These are phyloP conservation scores for Dendrocincla tyrannina DNA, from an alignment of 2,797 vertebrate species.

Conservation along the genomic window DNA sequence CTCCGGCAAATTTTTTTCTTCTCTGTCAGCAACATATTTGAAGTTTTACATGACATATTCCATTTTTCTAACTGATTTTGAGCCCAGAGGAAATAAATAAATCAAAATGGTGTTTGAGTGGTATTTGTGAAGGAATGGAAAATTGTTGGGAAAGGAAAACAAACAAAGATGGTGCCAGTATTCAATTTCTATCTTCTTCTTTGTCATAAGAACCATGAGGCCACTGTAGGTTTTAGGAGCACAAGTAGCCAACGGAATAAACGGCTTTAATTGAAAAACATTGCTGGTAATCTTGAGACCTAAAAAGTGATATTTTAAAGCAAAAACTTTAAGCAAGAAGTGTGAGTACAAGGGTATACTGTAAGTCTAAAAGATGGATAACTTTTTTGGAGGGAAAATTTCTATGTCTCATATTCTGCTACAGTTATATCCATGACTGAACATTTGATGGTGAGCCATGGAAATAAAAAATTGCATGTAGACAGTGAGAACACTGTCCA, in stretches of 20 bases:
- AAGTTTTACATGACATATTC: neutral
- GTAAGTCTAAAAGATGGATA: neutral
- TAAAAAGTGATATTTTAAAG: neutral
- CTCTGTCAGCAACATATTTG: neutral
- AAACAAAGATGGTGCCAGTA: neutral
- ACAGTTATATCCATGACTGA: neutral
- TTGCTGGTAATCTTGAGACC: neutral
- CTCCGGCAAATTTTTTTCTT: neutral
- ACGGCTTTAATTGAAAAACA: neutral
- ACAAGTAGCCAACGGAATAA: neutral
- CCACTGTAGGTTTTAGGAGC: neutral
- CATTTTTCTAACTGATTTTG: neutral
- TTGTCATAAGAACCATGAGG: neutral
- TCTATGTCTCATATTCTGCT: neutral
- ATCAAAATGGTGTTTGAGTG: neutral
- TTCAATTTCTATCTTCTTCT: neutral
- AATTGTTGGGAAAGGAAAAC: neutral
- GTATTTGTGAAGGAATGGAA: neutral
- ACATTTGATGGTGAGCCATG: neutral
- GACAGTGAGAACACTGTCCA: neutral
- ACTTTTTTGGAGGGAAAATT: fast-evolving
- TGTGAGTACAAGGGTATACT: neutral
- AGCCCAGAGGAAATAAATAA: neutral
- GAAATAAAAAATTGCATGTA: neutral
- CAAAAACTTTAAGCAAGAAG: neutral